A percentile compares a stretch with the other conserved stretches of the same genome.
Conservation (phyloP, 2,797 vertebrate species). For the Columba guinea region DNA sequence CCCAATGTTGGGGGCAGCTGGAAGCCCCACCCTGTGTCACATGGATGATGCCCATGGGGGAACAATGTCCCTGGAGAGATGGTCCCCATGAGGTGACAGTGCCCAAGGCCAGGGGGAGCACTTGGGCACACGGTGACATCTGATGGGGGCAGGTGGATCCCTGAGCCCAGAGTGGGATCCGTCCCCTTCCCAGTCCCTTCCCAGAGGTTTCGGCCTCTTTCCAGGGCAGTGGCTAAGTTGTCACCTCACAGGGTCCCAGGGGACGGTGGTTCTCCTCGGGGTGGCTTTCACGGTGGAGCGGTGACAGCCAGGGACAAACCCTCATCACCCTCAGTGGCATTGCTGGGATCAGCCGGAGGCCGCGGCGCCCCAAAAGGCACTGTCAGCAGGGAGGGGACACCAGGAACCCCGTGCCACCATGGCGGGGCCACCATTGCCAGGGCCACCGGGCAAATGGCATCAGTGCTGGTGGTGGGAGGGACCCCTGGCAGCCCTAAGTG, state of each 20-base stretch:
- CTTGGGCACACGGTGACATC: too few relatives aligned
- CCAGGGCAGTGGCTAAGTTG: fast-evolving
- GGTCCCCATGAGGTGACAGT: too few relatives aligned
- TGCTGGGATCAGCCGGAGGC: too few relatives aligned
- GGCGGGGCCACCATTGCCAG: too few relatives aligned
- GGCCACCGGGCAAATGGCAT: not conserved
- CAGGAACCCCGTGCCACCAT: too few relatives aligned
- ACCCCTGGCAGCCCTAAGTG: not conserved
- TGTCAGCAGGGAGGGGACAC: too few relatives aligned
- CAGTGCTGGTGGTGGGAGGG: not conserved
- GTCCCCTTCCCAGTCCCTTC: not conserved
- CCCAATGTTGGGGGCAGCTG: not conserved
- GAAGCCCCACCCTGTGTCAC: too few relatives aligned
- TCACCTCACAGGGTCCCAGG: too few relatives aligned
- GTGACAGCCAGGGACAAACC: fast-evolving
- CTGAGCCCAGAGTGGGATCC: not conserved
- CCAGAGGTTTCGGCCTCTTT: not conserved
- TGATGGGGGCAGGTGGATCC: not conserved
- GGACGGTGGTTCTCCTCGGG: too few relatives aligned
- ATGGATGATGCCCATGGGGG: too few relatives aligned
- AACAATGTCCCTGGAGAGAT: not conserved
- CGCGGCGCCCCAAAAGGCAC: too few relatives aligned
- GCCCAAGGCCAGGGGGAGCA: not conserved
- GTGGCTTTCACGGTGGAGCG: not conserved
- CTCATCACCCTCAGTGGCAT: too few relatives aligned